phyloP scores from a whole-genome alignment of 2,888 invertebrate species.

The Lydus trimaculatus region DNA sequence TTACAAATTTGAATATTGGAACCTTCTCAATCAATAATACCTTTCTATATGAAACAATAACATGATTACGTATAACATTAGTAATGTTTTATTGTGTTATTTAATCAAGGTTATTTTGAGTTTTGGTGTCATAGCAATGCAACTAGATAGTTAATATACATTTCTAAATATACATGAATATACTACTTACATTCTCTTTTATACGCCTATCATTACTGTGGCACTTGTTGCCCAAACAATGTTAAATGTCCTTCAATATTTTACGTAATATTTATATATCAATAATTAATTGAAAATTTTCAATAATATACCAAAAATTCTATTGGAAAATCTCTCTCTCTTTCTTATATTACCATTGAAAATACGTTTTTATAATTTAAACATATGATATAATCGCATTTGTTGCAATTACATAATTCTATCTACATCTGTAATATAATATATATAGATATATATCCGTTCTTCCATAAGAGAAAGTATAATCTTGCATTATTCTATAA shows the following conservation, averaged over 20 bases:
- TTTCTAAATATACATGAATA: conserved; percentile 42
- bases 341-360: too few species aligned
- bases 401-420: conserved; percentile 13
- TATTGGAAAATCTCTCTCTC: background rate
- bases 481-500: conserved; percentile 8
- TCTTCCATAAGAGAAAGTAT: conserved; percentile 21
- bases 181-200: conserved; percentile 43
- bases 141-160: conserved; percentile 44
- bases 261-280: conserved; percentile 2
- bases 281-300: conserved; percentile 5
- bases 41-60: conserved; percentile 45
- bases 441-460: conserved; percentile 23
- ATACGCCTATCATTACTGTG: conserved; percentile 14
- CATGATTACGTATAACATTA: conserved; percentile 46
- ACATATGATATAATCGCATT: conserved; percentile 12
- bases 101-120: conserved; percentile 49
- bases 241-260: conserved; percentile 10
- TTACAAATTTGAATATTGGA: conserved; percentile 44
- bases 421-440: conserved; percentile 20
- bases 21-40: conserved; percentile 46
- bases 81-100: conserved; percentile 49
- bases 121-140: conserved; percentile 47
- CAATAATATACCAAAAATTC: background rate
- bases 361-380: background rate
- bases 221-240: conserved; percentile 11